Base-by-base conservation (phyloP, 1,140 invertebrate species). In the Drosophila aff. region DNA sequence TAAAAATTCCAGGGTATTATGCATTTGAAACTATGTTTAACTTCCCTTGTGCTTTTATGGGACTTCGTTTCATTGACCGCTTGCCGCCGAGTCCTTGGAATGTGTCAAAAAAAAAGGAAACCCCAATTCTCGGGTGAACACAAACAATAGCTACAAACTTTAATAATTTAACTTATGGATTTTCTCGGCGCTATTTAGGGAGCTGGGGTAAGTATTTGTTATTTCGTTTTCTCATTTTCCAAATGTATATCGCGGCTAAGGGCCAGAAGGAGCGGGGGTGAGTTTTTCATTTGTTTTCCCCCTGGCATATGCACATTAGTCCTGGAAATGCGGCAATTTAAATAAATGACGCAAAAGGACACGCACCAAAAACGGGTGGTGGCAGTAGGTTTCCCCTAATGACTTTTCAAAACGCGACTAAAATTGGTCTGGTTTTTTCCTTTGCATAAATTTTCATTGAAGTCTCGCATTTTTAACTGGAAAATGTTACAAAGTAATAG, bases 131-230 rank as follows among this genome's bases (percentile, higher is more conserved):
- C 44, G 55, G 49, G 49, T 46, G 53, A 81, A 38, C 43, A 74
- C 43, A 31, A 72, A 67, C 62, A 46, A 46, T 52, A 52, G 59
- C 65, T 64, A 72, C 73, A 76, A 90, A 90, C 75, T 90, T 90
- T 90, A 90, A 90, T 90, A 90, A 90, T 90, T 90, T 79, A 85
- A 90, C 85, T 90, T 84, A 90, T 89, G 85, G 85, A 90, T 90
- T 90, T 89, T 81, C 74, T 76, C 15, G 60, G 68, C 55, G 15
- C 47, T n/a, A n/a, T 11, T 23, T 38, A 23, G 40, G 36, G 67
- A 72, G 63, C n/a, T 31, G 53, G 52, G 67, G 67, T 73, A 86
- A 85, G 81, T 85, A 75, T 85, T 87, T 82, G 65, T 61, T 76
- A 44, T 68, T 65, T 58, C 72, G 71, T 68, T 75, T 84, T 52